Evolutionary conservation across 2,113 vertebrate species (phyloP).

Genomic region (Dissostichus mawsoni): DNA sequence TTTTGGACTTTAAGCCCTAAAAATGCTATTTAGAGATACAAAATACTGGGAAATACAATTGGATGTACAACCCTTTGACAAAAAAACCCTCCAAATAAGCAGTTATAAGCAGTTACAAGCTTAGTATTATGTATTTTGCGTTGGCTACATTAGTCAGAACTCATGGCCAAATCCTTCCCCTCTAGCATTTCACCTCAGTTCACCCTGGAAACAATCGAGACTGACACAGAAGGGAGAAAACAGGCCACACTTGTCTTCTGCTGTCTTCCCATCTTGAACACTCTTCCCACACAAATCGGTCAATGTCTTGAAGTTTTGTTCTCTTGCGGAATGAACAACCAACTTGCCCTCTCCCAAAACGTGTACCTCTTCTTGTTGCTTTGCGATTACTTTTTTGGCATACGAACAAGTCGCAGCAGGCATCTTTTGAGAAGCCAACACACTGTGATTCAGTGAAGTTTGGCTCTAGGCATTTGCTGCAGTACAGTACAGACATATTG

Average conservation of each 20-base stretch:
- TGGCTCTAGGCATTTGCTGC: background rate
- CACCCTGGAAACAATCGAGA: slow-evolving; percentile 28
- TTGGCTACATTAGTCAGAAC: background rate
- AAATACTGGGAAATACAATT: background rate
- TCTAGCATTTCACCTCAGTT: slow-evolving; percentile 36
- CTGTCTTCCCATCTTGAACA: background rate
- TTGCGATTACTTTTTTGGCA: background rate
- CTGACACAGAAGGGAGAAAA: slow-evolving; percentile 21
- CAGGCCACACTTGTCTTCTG: slow-evolving; percentile 28
- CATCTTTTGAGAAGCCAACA: background rate
- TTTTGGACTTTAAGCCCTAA: background rate
- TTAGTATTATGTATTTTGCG: background rate
- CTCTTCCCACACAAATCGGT: slow-evolving; percentile 5
- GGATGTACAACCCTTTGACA: background rate
- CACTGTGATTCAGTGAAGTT: background rate
- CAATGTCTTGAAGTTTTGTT: background rate
- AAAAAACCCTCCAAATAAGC: background rate
- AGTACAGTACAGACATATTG: slow-evolving; percentile 7
- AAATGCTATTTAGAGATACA: background rate
- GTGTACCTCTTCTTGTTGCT: background rate
- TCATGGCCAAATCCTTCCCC: background rate
- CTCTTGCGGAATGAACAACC: background rate
- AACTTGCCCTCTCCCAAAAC: background rate
- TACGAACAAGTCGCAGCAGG: background rate
- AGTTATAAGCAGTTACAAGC: background rate